Base-by-base conservation (phyloP, 2,888 invertebrate genomes). In the Altica lythri region DNA sequence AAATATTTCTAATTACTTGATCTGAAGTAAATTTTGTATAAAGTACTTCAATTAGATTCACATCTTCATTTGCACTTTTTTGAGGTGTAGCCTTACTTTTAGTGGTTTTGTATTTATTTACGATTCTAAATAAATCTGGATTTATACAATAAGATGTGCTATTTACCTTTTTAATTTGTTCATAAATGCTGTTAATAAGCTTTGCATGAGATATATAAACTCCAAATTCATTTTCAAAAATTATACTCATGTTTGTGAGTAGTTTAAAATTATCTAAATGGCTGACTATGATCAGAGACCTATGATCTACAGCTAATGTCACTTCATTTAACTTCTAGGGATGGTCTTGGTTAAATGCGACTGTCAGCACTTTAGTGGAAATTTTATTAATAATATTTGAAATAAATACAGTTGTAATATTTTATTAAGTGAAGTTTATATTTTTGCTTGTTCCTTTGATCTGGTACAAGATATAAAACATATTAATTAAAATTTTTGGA, bases 191-290 rank as follows among this genome's bases (percentile, higher is more conserved):
- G 54, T 79, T 71, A 5, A 82, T 69, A 64, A 76, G 79, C 25
- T 74, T 61, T 59, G 76, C 69, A 63, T 82, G 81, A 8, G 80
- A 82, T 63, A 83, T 70, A 30, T 80, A 73, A 74, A 77, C 79
- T 16, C 81, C 81, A 32, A 45, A 44, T 13, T 65, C 54, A 47
- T 64, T 63, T 61, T 67, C 57, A 55, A 53, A 65, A 17, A 66
- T 18, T 57, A 62, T 55, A 35, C 61, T 64, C 68, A 68, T 68
- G n/a, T n/a, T n/a, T n/a, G n/a, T n/a, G n/a, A n/a, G n/a, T n/a
- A n/a, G n/a, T n/a, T n/a, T n/a, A n/a, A n/a, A n/a, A n/a, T n/a
- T n/a, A n/a, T n/a, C n/a, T n/a, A n/a, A n/a, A n/a, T n/a, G n/a
- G n/a, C n/a, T n/a, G n/a, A n/a, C n/a, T n/a, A n/a, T n/a, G n/a